These are phyloP conservation scores for Muscidifurax raptorellus DNA, from an alignment of 1,140 invertebrate genomes.

Conservation along the genomic window DNA sequence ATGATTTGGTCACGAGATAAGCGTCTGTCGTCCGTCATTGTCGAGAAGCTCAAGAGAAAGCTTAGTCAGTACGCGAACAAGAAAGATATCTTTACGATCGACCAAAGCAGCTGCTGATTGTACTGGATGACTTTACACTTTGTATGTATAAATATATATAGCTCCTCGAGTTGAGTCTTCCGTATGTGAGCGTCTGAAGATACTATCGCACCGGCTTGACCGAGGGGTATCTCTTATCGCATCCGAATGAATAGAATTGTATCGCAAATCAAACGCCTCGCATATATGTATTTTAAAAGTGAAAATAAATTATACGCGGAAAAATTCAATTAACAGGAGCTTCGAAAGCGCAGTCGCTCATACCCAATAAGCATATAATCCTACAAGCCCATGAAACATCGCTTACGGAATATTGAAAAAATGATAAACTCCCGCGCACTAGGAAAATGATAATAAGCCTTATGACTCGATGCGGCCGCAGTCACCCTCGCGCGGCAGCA, in stretches of 20 bases:
- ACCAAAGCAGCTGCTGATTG: background rate
- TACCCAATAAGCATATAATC: background rate
- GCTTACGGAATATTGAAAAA: background rate
- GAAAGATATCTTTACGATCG: background rate
- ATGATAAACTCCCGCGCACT: background rate
- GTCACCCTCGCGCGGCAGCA: background rate
- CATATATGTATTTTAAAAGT: too few relatives aligned
- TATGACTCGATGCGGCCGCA: background rate
- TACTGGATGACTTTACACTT: background rate
- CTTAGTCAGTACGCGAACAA: background rate
- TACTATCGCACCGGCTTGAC: too few relatives aligned
- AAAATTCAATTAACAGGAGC: background rate
- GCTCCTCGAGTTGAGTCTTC: too few relatives aligned
- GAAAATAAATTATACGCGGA: background rate
- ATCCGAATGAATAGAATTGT: too few relatives aligned
- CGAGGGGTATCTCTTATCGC: too few relatives aligned
- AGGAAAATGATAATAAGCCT: background rate
- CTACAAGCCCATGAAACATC: background rate
- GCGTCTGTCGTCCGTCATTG: background rate
- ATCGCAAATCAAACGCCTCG: too few relatives aligned
- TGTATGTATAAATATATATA: background rate
- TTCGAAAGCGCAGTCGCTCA: too few relatives aligned
- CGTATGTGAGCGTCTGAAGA: too few relatives aligned
- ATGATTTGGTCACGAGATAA: conserved; percentile 63
- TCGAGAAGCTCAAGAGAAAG: background rate